Percentiles rank a stretch among this genome's conserved stretches.
These are phyloP conservation scores for Sterna hirundo DNA, from an alignment of 2,113 vertebrate genomes.

Conservation along the genomic window DNA sequence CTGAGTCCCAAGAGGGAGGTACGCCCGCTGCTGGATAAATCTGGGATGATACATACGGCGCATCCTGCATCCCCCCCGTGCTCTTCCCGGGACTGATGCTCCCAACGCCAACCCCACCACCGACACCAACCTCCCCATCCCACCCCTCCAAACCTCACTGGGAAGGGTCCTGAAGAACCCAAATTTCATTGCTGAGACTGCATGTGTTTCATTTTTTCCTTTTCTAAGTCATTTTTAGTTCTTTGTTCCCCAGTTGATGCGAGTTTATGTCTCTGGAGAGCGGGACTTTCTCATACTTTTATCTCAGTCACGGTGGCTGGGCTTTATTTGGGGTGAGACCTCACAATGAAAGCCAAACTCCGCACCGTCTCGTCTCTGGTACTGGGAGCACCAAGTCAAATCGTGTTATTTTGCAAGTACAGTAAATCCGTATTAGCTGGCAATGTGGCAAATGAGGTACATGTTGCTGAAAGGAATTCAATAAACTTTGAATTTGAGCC, in stretches of 20 bases:
- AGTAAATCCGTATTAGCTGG: background rate
- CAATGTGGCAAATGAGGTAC: background rate
- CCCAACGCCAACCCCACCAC: no score
- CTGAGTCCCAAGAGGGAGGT: accelerated
- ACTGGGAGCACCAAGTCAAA: background rate
- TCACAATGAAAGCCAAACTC: background rate
- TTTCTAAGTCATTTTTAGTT: background rate
- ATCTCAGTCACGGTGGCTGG: background rate
- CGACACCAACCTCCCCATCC: background rate
- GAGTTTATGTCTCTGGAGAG: background rate
- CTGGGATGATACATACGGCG: background rate
- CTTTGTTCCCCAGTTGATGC: background rate
- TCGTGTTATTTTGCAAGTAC: background rate
- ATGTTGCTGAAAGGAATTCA: background rate
- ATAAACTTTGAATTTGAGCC: background rate
- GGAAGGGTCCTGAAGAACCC: background rate
- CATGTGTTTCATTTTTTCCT: background rate
- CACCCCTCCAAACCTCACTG: background rate
- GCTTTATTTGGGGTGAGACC: background rate
- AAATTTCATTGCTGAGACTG: background rate
- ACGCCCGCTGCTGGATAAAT: background rate
- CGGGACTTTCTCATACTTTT: background rate
- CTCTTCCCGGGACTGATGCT: background rate
- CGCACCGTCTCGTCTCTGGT: background rate
- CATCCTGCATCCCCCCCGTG: background rate